Base-by-base conservation (phyloP, 2,888 invertebrate genomes). In the Chloromyia formosa region DNA sequence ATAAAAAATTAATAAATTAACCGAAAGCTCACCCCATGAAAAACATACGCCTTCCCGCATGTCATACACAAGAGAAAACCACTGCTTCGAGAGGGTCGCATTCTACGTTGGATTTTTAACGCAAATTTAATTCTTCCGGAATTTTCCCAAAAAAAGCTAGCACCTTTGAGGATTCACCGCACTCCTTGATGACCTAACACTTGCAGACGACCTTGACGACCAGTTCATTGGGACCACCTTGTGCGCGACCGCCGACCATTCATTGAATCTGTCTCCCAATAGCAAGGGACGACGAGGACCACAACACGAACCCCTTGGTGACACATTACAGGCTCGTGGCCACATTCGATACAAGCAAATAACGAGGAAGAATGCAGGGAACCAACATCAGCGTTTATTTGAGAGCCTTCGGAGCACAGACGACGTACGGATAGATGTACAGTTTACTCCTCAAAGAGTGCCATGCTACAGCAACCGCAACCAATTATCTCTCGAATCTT, bases 61-160 rank as follows among this genome's bases (percentile, higher is more conserved):
- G 7, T 35, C 7, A 35, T 7, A 35, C 27, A 7, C 27, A 35
- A 35, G 27, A 35, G 27, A 35, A 35, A 35, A 35, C 27, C 35
- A 64, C 69, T 80, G 77, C 78, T 78, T 77, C 77, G 80, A 78
- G 78, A 77, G 80, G 78, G 79, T 77, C 78, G 78, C 77, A 78
- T 74, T 78, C 7, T 74, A 18, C 18, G 2, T 56, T 16, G 18
- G 14, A 53, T 16, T 7, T 53, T 14, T 16, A 7, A 53, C 14
- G 14, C 53, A 53, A 12, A 16, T 53, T 53, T n/a, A n/a, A n/a
- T n/a, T n/a, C n/a, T n/a, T n/a, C n/a, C n/a, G n/a, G n/a, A n/a
- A n/a, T n/a, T n/a, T n/a, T n/a, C n/a, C n/a, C n/a, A n/a, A n/a
- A n/a, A n/a, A 35, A 35, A 35, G 27, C 7, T 35, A 35, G 22